phyloP scores from a whole-genome alignment of 2,797 vertebrate genomes.

The Nothura maculosa region DNA sequence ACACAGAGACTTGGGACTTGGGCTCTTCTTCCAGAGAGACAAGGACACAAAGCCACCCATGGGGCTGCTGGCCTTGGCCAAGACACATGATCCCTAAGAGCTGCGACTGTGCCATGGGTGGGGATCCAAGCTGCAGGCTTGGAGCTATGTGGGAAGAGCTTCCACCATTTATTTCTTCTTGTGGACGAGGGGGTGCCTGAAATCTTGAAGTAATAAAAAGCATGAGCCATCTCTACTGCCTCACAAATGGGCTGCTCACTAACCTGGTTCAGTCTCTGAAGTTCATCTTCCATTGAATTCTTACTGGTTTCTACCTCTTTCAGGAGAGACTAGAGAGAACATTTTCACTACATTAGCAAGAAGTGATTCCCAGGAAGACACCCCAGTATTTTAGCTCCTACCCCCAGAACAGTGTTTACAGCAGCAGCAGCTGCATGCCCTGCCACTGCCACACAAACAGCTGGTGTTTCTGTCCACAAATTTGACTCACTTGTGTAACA shows the following conservation, averaged over 20 bases:
- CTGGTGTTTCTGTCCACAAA: neutral
- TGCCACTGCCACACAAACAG: neutral
- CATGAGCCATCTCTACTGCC: neutral
- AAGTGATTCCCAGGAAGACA: neutral
- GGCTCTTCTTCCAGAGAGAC: neutral
- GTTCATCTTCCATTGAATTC: constrained; percentile 87
- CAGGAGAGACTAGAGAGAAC: constrained; percentile 81
- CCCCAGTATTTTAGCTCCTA: neutral
- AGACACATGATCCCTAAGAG: too few relatives aligned
- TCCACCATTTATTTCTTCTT: neutral
- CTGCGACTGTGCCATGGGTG: neutral
- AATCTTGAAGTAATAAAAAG: neutral
- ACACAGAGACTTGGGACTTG: neutral
- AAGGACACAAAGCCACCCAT: neutral
- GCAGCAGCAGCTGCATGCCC: neutral
- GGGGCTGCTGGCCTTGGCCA: too few relatives aligned
- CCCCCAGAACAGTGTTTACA: neutral
- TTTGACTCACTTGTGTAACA: neutral
- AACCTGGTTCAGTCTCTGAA: constrained; percentile 90
- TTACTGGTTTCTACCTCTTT: constrained; percentile 89
- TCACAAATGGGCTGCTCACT: neutral
- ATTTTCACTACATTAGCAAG: neutral
- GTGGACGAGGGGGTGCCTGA: neutral
- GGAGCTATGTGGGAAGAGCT: too few relatives aligned
- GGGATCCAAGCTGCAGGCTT: neutral